A percentile compares a stretch with the other conserved stretches of the same genome.
These are phyloP conservation scores for Grus americana DNA, from an alignment of 2,113 vertebrate species.

Conservation along the genomic window DNA sequence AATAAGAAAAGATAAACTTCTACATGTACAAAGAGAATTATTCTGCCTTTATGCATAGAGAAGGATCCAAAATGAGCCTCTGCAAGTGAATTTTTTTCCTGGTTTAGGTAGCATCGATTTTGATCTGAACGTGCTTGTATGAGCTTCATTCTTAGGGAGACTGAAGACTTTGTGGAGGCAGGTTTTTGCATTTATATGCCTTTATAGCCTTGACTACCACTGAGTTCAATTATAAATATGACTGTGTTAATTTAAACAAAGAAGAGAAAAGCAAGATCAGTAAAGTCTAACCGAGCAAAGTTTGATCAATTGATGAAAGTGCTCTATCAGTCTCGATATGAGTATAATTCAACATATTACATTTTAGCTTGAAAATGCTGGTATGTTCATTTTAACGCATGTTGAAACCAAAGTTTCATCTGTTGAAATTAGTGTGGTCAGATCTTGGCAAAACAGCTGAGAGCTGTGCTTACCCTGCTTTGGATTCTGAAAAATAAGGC, in stretches of 20 bases:
- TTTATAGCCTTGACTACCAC: background rate
- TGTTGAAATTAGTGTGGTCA: background rate
- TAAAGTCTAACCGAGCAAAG: background rate
- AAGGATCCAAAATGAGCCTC: background rate
- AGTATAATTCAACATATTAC: background rate
- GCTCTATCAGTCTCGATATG: background rate
- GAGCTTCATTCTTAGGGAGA: background rate
- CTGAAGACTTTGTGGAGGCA: background rate
- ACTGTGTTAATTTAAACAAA: background rate
- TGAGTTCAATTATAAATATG: background rate
- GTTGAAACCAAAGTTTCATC: background rate
- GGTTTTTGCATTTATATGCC: background rate
- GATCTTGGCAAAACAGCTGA: background rate
- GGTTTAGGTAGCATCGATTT: background rate
- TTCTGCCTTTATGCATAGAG: background rate
- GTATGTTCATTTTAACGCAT: background rate
- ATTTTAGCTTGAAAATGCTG: background rate
- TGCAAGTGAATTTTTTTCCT: background rate
- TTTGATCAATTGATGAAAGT: background rate
- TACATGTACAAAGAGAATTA: background rate
- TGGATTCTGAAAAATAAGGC: background rate
- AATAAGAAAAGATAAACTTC: background rate
- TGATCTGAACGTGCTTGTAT: background rate
- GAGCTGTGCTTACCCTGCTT: background rate
- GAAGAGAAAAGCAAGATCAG: background rate